Evolutionary conservation across 2,888 invertebrate species (phyloP).

Genomic region (Drosophila pseudotalamancana): DNA sequence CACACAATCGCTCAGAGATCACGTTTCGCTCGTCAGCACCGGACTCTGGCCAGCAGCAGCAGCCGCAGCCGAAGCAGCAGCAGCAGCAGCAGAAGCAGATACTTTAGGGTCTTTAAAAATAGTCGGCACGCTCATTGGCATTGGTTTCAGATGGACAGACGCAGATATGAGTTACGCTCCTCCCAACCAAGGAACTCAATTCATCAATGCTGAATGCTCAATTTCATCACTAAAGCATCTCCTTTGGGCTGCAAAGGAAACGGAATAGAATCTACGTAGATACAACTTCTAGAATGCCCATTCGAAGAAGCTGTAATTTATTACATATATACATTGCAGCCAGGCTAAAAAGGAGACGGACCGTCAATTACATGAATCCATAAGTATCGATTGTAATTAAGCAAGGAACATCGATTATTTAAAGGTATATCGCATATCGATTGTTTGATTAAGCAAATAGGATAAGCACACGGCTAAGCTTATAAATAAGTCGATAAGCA

Average conservation of each 20-base stretch:
- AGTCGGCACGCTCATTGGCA: constrained; percentile 44
- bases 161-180: constrained; percentile 25
- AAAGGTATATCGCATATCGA: too few relatives aligned
- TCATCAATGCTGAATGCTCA: background rate
- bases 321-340: too few relatives aligned
- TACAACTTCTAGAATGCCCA: too few relatives aligned
- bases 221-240: constrained; percentile 14
- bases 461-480: too few relatives aligned
- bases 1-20: constrained; percentile 71
- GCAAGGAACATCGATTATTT: too few relatives aligned
- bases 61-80: background rate
- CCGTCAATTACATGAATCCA: too few relatives aligned
- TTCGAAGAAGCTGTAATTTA: too few relatives aligned
- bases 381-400: too few relatives aligned
- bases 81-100: background rate
- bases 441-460: too few relatives aligned
- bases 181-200: constrained; percentile 1
- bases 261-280: background rate
- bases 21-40: constrained; percentile 62
- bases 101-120: constrained; percentile 41
- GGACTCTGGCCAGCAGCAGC: constrained; percentile 27
- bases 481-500: too few relatives aligned
- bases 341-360: too few relatives aligned
- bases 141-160: constrained; percentile 33
- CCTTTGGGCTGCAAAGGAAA: background rate